Conservation (phyloP, 2,888 invertebrate species). For the Volucella inanis region DNA sequence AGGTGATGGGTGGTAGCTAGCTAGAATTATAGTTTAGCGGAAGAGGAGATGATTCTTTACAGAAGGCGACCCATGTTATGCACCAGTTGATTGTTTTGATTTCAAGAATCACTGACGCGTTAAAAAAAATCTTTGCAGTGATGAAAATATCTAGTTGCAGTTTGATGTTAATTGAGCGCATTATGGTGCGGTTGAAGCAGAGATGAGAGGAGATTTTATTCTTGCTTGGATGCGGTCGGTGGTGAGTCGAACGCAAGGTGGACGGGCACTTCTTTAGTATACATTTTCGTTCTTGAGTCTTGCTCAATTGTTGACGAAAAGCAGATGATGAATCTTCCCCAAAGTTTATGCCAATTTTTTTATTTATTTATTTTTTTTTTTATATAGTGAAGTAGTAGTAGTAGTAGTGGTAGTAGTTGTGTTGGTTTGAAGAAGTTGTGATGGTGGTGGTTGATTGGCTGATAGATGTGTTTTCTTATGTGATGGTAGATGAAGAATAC, state of each 20-base stretch:
- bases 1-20: constrained; percentile 72
- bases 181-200: constrained; percentile 61
- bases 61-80: constrained; percentile 41
- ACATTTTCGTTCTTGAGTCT: constrained; percentile 28
- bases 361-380: no score
- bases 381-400: constrained; percentile 47
- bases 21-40: constrained; percentile 69
- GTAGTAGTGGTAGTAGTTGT: constrained; percentile 59
- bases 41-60: constrained; percentile 49
- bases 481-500: constrained; percentile 67
- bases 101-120: constrained; percentile 58
- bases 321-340: constrained; percentile 45
- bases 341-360: constrained; percentile 50
- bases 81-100: constrained; percentile 24
- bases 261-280: constrained; percentile 30
- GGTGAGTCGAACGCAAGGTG: constrained; percentile 46
- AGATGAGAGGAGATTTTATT: constrained; percentile 56
- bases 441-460: constrained; percentile 60
- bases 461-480: constrained; percentile 60
- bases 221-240: constrained; percentile 49
- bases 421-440: constrained; percentile 70
- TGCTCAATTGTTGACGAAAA: constrained; percentile 38
- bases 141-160: constrained; percentile 6
- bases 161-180: constrained; percentile 60
- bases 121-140: constrained; percentile 22